Base-by-base conservation (phyloP, 1,140 invertebrate species). In the Dryas iulia region DNA sequence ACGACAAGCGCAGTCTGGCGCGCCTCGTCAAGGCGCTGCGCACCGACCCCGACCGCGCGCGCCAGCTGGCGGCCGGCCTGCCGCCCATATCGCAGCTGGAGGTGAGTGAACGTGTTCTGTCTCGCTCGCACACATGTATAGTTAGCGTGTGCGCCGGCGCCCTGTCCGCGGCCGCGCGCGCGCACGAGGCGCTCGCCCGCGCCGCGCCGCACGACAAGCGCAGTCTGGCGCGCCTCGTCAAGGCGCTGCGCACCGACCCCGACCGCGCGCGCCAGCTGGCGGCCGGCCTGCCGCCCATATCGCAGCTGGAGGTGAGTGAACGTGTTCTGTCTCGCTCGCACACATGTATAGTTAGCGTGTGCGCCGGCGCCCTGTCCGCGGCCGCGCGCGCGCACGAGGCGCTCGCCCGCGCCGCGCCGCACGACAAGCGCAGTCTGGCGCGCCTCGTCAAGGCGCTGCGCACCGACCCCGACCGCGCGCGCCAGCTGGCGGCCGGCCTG, bases 21-120 rank as follows among this genome's bases (percentile, higher is more conserved):
- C 95, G 98, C 65, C 92, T 99, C 7, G 96, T 99, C 11, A 94
- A 97, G 26, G 97, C 97, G 3, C 98, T 98, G 91, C 95, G 97
- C 78, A 93, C 93, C 73, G 95, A 97, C 88, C 94, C 96, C 0
- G 88, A 90, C 4, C 95, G 96, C 82, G 97, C 97, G 14, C 92
- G 96, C 74, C 89, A 93, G 73, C 89, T 96, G 2, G 96, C 95
- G 10, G 94, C 94, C 67, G 87, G 94, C 35, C 89, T 98, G 35
- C 97, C 97, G 0, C 94, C 95, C 0, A 74, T 95, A n/a, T 92
- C 94, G 47, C 94, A 96, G 61, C 86, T 96, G 3, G 93, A 84
- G 81, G 83, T 77, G 28, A 54, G 8, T 14, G 18, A n/a, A n/a
- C n/a, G n/a, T n/a, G n/a, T n/a, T n/a, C n/a, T n/a, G n/a, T n/a